phyloP scores from a whole-genome alignment of 2,113 vertebrate genomes.

The Eidolon helvum region DNA sequence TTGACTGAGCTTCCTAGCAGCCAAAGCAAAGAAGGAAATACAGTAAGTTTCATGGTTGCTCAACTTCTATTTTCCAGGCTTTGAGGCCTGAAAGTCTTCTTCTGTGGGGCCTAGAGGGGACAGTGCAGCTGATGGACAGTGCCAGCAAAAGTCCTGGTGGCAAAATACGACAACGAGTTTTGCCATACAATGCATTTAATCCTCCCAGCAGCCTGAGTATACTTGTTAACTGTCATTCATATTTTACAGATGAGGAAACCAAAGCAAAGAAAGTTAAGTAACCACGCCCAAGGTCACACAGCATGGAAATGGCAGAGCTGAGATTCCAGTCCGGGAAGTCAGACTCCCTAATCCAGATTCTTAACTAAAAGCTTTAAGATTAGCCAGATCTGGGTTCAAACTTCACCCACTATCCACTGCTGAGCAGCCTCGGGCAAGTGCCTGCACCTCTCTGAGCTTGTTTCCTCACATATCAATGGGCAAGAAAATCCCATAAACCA shows the following conservation, averaged over 20 bases:
- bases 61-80: not conserved
- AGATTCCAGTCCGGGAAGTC: not conserved
- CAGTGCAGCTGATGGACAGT: too few species aligned
- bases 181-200: accelerated
- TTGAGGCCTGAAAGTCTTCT: not conserved
- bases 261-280: not conserved
- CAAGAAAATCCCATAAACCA: not conserved
- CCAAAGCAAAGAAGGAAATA: constrained; percentile 11
- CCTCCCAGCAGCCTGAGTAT: not conserved
- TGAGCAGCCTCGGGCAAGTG: not conserved
- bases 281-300: not conserved
- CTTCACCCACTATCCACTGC: not conserved
- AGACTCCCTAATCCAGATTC: not conserved
- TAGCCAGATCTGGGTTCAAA: not conserved
- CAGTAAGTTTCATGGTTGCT: not conserved
- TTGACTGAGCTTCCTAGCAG: constrained; percentile 12
- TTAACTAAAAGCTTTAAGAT: not conserved
- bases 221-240: too few species aligned
- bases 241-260: not conserved
- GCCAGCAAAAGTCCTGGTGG: not conserved
- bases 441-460: not conserved
- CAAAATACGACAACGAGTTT: not conserved
- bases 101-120: not conserved
- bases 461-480: not conserved
- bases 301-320: not conserved